Evolutionary conservation across 2,888 invertebrate genomes (phyloP).

Genomic region (Protophormia terraenovae): DNA sequence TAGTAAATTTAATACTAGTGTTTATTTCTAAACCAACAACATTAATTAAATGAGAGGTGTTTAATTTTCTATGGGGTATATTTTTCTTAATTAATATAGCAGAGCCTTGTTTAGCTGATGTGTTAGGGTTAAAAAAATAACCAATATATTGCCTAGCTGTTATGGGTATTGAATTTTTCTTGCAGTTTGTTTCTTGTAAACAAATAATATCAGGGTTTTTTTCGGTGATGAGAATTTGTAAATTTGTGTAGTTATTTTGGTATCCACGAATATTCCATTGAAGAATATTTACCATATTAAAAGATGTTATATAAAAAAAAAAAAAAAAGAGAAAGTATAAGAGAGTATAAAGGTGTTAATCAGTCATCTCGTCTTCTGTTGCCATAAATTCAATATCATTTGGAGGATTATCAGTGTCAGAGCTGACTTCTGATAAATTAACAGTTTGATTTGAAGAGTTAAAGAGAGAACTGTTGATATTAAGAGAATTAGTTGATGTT

Average conservation of each 20-base stretch:
- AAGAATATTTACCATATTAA: neutral
- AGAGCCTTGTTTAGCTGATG: neutral
- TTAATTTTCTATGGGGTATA: neutral
- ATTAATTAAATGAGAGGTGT: neutral
- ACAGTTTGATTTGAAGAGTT: neutral
- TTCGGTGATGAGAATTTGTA: slow-evolving; percentile 9
- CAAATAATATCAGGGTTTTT: slow-evolving; percentile 20
- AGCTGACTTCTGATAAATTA: neutral
- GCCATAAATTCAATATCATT: neutral
- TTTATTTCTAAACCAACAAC: neutral
- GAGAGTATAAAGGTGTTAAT: neutral
- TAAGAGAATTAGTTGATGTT: neutral
- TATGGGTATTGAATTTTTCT: neutral
- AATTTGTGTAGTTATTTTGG: neutral
- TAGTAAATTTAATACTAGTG: neutral
- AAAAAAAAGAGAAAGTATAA: too few species aligned
- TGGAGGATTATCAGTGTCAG: neutral
- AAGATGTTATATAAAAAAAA: neutral
- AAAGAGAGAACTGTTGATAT: neutral
- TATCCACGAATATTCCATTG: slow-evolving; percentile 25
- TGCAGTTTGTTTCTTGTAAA: slow-evolving; percentile 29
- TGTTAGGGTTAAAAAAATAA: slow-evolving; percentile 6
- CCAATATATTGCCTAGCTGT: slow-evolving; percentile 2
- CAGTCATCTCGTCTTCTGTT: neutral
- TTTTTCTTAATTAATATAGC: slow-evolving; percentile 7